Conservation (phyloP, 2,888 invertebrate species). For the Zygaena filipendulae region DNA sequence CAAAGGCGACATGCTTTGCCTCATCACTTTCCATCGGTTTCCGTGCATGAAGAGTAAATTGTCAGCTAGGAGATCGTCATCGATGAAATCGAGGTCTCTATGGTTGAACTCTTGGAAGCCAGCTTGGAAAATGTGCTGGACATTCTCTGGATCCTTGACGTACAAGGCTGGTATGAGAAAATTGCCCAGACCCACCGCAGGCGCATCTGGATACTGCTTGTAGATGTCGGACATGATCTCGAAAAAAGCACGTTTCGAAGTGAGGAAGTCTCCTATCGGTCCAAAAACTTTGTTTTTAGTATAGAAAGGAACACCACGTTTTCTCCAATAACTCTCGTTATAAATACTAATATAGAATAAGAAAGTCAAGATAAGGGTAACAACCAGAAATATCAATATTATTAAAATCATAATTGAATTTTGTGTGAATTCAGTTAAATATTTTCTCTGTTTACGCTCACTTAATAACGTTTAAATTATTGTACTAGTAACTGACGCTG, state of each 20-base stretch:
- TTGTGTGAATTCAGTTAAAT: no score
- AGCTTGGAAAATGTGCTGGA: slow-evolving; percentile 21
- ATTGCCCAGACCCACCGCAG: slow-evolving; percentile 30
- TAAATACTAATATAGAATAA: no score
- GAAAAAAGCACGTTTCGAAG: slow-evolving; percentile 24
- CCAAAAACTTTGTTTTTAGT: slow-evolving; percentile 26
- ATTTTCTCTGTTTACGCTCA: no score
- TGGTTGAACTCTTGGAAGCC: slow-evolving; percentile 23
- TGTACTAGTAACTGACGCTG: no score
- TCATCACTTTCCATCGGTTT: slow-evolving; percentile 24
- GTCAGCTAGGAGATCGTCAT: slow-evolving; percentile 18
- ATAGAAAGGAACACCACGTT: slow-evolving; percentile 30
- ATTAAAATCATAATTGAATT: no score
- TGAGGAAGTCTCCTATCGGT: slow-evolving; percentile 27
- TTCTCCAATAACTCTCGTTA: slow-evolving; percentile 36
- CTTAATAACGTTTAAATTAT: no score
- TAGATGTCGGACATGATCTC: slow-evolving; percentile 29
- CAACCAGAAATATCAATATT: no score
- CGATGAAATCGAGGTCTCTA: slow-evolving; percentile 16
- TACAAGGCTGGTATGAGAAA: slow-evolving; percentile 19
- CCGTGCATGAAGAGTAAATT: slow-evolving; percentile 22
- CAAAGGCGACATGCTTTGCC: slow-evolving; percentile 29
- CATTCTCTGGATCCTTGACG: slow-evolving; percentile 21
- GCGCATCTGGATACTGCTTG: slow-evolving; percentile 26
- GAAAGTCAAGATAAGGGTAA: no score